Evolutionary conservation across 2,113 vertebrate species (phyloP).

Genomic region (Microcebus tavaratra): DNA sequence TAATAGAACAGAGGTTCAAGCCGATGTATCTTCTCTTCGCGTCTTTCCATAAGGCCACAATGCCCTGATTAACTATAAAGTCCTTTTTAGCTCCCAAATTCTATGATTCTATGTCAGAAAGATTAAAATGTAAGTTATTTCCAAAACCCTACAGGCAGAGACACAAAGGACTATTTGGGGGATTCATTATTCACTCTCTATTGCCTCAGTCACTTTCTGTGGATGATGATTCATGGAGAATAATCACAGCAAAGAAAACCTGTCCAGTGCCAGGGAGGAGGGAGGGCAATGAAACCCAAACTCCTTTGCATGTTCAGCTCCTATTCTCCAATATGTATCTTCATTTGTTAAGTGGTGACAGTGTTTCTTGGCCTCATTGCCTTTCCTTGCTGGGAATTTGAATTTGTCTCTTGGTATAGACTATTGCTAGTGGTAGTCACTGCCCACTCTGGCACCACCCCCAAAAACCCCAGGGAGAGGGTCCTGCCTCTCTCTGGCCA

Average conservation of each 20-base stretch:
- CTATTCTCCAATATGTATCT: background rate
- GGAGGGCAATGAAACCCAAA: background rate
- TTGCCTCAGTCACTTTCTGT: slow-evolving; percentile 52
- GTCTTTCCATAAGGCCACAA: background rate
- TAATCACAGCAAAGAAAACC: slow-evolving; percentile 66
- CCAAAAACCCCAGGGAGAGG: background rate
- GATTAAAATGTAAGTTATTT: slow-evolving; percentile 69
- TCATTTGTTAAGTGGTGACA: background rate
- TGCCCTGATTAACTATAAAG: background rate
- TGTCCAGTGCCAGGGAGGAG: background rate
- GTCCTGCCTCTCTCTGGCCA: background rate
- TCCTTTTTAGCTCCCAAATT: background rate
- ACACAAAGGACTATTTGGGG: slow-evolving; percentile 52
- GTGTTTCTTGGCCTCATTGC: background rate
- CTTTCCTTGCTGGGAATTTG: background rate
- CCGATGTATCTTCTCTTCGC: background rate
- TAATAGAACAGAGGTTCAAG: background rate
- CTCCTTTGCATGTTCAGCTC: background rate
- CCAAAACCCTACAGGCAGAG: slow-evolving; percentile 64
- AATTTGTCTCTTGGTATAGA: background rate
- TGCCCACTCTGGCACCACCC: background rate
- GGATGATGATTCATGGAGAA: slow-evolving; percentile 67
- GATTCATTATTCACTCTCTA: slow-evolving; percentile 60
- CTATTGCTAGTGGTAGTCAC: background rate
- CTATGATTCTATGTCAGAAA: slow-evolving; percentile 44